Base-by-base conservation (phyloP, 2,888 invertebrate species). In the Tricholauxania praeusta region DNA sequence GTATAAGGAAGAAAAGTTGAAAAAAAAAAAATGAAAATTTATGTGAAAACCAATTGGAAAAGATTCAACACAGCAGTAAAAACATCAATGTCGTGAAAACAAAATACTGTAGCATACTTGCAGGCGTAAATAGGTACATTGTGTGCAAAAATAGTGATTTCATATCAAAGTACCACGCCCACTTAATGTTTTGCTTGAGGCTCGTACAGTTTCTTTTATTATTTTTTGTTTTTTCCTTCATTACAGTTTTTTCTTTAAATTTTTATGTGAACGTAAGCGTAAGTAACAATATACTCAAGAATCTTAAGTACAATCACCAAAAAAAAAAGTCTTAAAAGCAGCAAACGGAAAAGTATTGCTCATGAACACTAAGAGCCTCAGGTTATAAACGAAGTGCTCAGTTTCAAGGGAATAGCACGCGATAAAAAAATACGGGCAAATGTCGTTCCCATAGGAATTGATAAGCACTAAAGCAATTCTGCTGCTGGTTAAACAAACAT, bases 21-120 rank as follows among this genome's bases (percentile, higher is more conserved):
- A 17, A 15, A 10, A 57, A 59, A 64, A 17, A 57, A 72, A 73
- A 72, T 67, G 63, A 51, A 68, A 72, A 72, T 71, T 71, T 68
- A 60, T 60, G 59, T 49, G 63, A 51, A 65, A 63, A n/a, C 14
- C 48, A 63, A 19, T 17, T 15, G 47, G 47, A 19, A 62, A 15
- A 48, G 10, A 48, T 48, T 63, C 47, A 47, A 49, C 15, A 19
- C 28, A 28, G 12, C 7, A 22, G 57, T 15, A 57, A 28, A 12
- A 55, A n/a, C 19, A 3, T 8, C 55, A 55, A 19, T 19, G 22
- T 55, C n/a, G n/a, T 55, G 55, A 12, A 55, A n/a, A 55, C 15
- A 22, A 32, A 47, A 32, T n/a, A 49, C 12, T 12, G 19, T 15
- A n/a, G 48, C 28, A 17, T 51, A 65, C n/a, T 22, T 65, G 19